Base-by-base conservation (phyloP, 2,888 invertebrate genomes). In the Neelides folsomi region DNA sequence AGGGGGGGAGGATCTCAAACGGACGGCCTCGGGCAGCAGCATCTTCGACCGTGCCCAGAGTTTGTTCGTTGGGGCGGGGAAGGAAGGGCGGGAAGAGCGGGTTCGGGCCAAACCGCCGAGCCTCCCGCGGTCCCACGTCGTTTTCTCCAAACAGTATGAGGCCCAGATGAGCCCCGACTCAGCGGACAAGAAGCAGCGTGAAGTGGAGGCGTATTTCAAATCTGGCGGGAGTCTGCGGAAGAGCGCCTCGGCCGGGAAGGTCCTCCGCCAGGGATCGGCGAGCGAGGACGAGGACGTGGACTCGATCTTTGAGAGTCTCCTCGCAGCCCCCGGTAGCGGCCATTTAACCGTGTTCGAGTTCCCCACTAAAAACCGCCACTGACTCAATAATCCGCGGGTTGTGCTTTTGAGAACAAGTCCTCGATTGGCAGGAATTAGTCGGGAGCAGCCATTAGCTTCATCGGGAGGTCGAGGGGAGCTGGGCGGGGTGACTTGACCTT, bases 261-360 rank as follows among this genome's bases (percentile, higher is more conserved):
- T 62, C 46, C 60, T 59, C 62, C 53, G 56, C 51, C 56, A 62
- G 47, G 51, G 51, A 49, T 55, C 62, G 52, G 58, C 59, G 56
- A 52, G 55, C 69, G 27, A 27, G 27, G 68, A 72, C 77, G 85
- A 84, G 71, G 80, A 76, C 72, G 83, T 87, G 56, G 89, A 89
- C 70, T 82, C 81, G 74, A 86, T 86, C 64, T 89, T 89, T 75
- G 88, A 89, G 70, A 82, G 83, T 72, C 77, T 89, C 66, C 85
- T 88, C 76, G 72, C 71, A 59, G 71, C 72, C 63, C 68, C 71
- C 34, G 71, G 62, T 64, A 61, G 53, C 56, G 27, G 27, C 10
- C 16, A 20, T 49, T 13, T 44, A 34, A 27, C 27, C 27, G 27
- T 27, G 27, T 27, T 27, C 27, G 27, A 27, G 27, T 27, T 27